A percentile compares a stretch with the other conserved stretches of the same genome.
phyloP scores from a whole-genome alignment of 2,888 invertebrate genomes.

The Uropetala carovei region DNA sequence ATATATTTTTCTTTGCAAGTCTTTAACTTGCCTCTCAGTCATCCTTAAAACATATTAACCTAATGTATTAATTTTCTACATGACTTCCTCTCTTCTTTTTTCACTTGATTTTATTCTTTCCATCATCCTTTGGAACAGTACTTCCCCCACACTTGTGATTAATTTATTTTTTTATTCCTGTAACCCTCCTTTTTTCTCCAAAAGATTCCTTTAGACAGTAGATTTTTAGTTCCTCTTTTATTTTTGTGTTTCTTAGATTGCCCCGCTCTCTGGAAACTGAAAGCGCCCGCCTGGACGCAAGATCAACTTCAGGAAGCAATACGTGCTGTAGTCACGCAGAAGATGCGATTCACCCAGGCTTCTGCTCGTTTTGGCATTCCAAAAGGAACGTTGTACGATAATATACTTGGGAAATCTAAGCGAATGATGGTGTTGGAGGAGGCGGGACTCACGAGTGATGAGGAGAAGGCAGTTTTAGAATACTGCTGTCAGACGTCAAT shows the following conservation, averaged over 20 bases:
- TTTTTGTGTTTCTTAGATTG: slow-evolving; percentile 70
- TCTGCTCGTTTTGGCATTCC: slow-evolving; percentile 84
- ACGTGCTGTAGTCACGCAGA: slow-evolving; percentile 85
- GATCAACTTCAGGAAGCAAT: slow-evolving; percentile 86
- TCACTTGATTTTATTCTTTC: too few relatives aligned
- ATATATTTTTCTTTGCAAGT: too few relatives aligned
- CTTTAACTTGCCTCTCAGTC: too few relatives aligned
- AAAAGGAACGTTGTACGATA: slow-evolving; percentile 87
- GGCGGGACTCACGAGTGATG: slow-evolving; percentile 79
- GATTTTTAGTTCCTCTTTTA: slow-evolving; percentile 65
- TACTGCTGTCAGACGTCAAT: slow-evolving; percentile 85
- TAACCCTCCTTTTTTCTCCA: slow-evolving; percentile 67
- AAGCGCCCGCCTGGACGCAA: slow-evolving; percentile 86
- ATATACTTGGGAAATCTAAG: slow-evolving; percentile 86
- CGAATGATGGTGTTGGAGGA: slow-evolving; percentile 86
- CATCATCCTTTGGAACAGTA: too few relatives aligned
- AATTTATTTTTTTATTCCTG: slow-evolving; percentile 70
- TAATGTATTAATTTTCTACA: too few relatives aligned
- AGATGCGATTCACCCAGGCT: slow-evolving; percentile 87
- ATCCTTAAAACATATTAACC: too few relatives aligned
- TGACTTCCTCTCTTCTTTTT: too few relatives aligned
- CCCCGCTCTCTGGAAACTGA: slow-evolving; percentile 75
- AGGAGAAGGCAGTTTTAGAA: slow-evolving; percentile 83
- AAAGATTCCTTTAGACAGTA: slow-evolving; percentile 53
- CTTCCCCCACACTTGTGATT: slow-evolving; percentile 64